Evolutionary conservation across 2,888 invertebrate genomes (phyloP).

Genomic region (Cyclophora albipunctata): DNA sequence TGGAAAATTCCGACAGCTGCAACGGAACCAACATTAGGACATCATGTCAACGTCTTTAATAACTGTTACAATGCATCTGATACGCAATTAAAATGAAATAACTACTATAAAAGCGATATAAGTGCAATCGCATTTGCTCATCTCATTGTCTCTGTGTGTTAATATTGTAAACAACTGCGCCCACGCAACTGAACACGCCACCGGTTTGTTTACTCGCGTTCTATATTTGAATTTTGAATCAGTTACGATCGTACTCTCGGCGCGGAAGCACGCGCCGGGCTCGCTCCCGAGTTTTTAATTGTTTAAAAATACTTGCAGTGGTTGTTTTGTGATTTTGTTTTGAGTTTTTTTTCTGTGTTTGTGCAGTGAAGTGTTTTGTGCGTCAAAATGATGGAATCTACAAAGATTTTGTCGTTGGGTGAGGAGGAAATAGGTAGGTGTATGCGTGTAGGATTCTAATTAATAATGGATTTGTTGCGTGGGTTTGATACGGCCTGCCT

Average conservation of each 20-base stretch:
- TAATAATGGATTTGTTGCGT: background rate
- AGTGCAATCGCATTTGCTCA: slow-evolving; percentile 1
- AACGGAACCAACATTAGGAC: no score
- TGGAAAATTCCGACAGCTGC: no score
- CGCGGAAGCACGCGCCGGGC: slow-evolving; percentile 34
- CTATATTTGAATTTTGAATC: slow-evolving; percentile 45
- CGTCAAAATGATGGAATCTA: slow-evolving; percentile 33
- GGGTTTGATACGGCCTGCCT: no score
- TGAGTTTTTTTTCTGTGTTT: slow-evolving; percentile 14
- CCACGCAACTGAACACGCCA: slow-evolving; percentile 12
- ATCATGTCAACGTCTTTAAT: no score
- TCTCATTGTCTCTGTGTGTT: slow-evolving; percentile 3
- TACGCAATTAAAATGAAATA: background rate
- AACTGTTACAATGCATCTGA: background rate
- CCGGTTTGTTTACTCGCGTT: slow-evolving; percentile 36
- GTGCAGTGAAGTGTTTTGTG: slow-evolving; percentile 16
- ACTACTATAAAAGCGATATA: slow-evolving; percentile 3
- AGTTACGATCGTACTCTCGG: slow-evolving; percentile 40
- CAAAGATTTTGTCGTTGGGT: slow-evolving; percentile 29
- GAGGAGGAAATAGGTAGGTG: slow-evolving; percentile 36
- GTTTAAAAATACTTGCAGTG: slow-evolving; percentile 13
- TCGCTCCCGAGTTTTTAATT: slow-evolving; percentile 8
- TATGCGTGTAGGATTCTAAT: background rate
- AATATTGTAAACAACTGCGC: slow-evolving; percentile 12
- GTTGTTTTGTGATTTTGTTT: slow-evolving; percentile 13